Base-by-base conservation (phyloP, 2,797 vertebrate genomes). In the Oophaga sylvatica region DNA sequence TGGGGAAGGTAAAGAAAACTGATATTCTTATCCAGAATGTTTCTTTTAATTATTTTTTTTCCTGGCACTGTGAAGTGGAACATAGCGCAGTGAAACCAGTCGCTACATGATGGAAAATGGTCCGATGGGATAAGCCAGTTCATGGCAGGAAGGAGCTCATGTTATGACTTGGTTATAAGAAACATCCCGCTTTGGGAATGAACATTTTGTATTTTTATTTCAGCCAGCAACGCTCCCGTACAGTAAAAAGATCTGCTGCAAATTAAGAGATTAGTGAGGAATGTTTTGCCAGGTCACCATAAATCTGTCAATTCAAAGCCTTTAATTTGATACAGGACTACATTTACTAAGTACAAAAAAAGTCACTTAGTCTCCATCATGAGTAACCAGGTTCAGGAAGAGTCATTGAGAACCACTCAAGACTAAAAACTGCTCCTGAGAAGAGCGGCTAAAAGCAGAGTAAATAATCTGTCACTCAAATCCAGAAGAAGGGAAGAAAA, bases 301-400 rank as follows among this genome's bases (percentile, higher is more conserved):
- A 84, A 88, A 84, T 53, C 75, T 88, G 87, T 88, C 76, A 88
- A 79, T 71, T 71, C 31, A 83, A 83, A 78, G 62, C 65, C 83
- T 65, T 85, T 78, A 48, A 53, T 85, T 77, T 83, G 81, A 83
- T 83, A 71, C 67, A 70, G 70, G 82, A 75, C n/a, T 41, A 62
- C 29, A 41, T 79, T 79, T 56, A 41, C 84, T 57, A 31, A 80
- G 76, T 31, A 86, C 20, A 68, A 71, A 80, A 53, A 79, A 79
- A 80, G 76, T 86, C 76, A 86, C 76, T 79, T 29, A 77, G 73
- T 48, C 83, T 63, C 22, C 41, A 68, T 73, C 56, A 75, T 29
- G 22, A 53, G 59, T 19, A 77, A 65, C 63, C 60, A 45, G n/a
- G 71, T 62, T 65, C 71, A 84, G 31, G 71, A 77, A 59, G 71